Evolutionary conservation across 2,888 invertebrate genomes (phyloP), one percentile per base, ranked within the genome.

Genomic region (Folsomia candida): DNA sequence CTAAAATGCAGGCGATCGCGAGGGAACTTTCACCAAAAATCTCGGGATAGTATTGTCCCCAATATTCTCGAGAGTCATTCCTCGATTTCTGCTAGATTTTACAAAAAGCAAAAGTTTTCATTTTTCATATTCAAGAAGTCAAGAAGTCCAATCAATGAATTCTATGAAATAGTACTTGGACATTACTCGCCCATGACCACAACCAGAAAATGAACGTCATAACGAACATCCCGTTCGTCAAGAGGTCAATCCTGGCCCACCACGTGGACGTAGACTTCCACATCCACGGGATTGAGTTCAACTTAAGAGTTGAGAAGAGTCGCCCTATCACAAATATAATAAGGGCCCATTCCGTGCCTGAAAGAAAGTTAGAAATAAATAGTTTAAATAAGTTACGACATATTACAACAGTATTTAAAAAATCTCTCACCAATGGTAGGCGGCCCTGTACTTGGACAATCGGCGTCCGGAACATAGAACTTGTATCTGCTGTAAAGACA

Each of bases 1-100:
- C 87, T 85, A 89, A 86, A 76, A 90, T 87, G 18, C 88, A 87
- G 6, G 89, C 89, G 18, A 89, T 81, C 60, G 88, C 87, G 81
- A 88, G 88, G 61, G 88, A 85, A 61, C 88, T 88, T 83, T 90
- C 90, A 4, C 88, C 88, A 22, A 90, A 82, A 67, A 90, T 82
- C 18, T 87, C 85, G 0, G 89, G 88, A 82, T 90, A 89, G 74
- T 87, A 83, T 80, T 86, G 86, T 78, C 86, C 84, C 90, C 90
- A 90, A 37, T 4, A 18, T 59, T 59, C 24, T 24, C 81, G 87
- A 88, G 82, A 88, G 88, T 68, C 90, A 84, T 80, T 88, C 89
- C 81, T 87, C 81, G 67, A 25, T 3, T 59, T n/a, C 54, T 54
- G 24, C 24, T 9, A 22, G n/a, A 54, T 59, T 9, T n/a, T n/a